Conservation (phyloP, 2,113 vertebrate genomes). For the Globicephala melas region DNA sequence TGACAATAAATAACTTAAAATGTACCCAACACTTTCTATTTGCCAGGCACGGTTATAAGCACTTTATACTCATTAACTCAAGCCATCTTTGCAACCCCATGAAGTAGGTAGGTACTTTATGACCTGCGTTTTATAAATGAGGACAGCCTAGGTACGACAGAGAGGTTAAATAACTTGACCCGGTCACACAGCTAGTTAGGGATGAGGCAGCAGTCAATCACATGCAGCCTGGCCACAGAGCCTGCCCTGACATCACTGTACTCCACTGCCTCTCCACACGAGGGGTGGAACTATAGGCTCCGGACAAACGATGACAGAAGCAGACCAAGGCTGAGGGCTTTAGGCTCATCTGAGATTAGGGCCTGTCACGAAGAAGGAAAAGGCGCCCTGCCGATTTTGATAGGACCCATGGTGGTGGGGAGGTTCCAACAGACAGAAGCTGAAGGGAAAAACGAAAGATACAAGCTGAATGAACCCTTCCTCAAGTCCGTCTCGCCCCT, state of each 20-base stretch:
- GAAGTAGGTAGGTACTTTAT: neutral
- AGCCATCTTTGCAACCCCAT: neutral
- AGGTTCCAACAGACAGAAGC: neutral
- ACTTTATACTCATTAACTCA: neutral
- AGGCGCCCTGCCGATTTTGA: neutral
- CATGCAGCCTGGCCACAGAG: neutral
- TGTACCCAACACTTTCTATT: neutral
- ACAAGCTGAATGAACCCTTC: neutral
- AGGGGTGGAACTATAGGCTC: neutral
- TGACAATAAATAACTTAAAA: neutral
- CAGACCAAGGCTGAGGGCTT: neutral
- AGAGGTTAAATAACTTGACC: neutral
- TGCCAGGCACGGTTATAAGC: neutral
- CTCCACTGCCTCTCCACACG: neutral
- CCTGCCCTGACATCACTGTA: neutral
- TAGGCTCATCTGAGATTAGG: neutral
- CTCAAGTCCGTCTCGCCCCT: slow-evolving; percentile 15
- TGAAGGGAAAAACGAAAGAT: neutral
- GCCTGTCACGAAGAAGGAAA: neutral
- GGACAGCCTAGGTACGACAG: neutral
- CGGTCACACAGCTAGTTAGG: neutral
- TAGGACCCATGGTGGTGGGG: neutral
- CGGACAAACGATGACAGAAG: neutral
- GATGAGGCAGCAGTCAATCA: neutral
- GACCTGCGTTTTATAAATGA: neutral